These are phyloP conservation scores for Ypsolopha scabrella DNA, from an alignment of 2,888 invertebrate species.

Conservation along the genomic window DNA sequence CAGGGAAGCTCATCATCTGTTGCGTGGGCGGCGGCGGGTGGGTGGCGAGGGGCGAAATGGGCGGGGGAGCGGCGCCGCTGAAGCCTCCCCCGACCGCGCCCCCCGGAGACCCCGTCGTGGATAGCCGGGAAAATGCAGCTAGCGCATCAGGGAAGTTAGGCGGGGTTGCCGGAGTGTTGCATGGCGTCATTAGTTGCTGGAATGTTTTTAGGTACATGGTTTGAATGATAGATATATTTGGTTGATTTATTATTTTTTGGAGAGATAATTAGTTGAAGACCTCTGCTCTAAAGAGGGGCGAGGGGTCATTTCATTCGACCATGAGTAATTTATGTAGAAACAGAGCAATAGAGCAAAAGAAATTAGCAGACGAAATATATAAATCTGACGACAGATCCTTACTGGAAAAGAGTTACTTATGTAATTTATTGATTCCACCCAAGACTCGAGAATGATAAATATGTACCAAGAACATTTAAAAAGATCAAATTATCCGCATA, in stretches of 20 bases:
- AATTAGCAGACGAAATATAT: too few species aligned
- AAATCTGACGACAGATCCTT: too few species aligned
- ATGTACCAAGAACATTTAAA: too few species aligned
- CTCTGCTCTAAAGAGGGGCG: not conserved
- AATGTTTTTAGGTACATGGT: conserved; percentile 11
- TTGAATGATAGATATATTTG: too few species aligned
- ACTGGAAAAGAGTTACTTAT: too few species aligned
- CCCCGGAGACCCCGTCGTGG: conserved; percentile 70
- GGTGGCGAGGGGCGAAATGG: conserved; percentile 55
- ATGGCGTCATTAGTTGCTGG: conserved; percentile 87
- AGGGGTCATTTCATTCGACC: not conserved
- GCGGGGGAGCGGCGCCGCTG: conserved; percentile 53
- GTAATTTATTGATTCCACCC: too few species aligned
- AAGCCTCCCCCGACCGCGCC: conserved; percentile 29
- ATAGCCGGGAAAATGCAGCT: conserved; percentile 89
- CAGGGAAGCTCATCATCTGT: conserved; percentile 43
- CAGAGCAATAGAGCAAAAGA: too few species aligned
- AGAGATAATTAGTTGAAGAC: too few species aligned
- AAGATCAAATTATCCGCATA: too few species aligned
- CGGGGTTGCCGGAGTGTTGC: conserved; percentile 94
- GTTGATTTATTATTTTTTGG: too few species aligned
- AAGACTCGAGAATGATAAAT: too few species aligned
- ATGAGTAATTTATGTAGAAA: too few species aligned
- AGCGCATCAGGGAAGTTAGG: conserved; percentile 94
- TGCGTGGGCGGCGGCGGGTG: conserved; percentile 45